A percentile compares a stretch with the other conserved stretches of the same genome.
These are phyloP conservation scores for Argynnis bischoffii DNA, from an alignment of 2,888 invertebrate species.

Conservation along the genomic window DNA sequence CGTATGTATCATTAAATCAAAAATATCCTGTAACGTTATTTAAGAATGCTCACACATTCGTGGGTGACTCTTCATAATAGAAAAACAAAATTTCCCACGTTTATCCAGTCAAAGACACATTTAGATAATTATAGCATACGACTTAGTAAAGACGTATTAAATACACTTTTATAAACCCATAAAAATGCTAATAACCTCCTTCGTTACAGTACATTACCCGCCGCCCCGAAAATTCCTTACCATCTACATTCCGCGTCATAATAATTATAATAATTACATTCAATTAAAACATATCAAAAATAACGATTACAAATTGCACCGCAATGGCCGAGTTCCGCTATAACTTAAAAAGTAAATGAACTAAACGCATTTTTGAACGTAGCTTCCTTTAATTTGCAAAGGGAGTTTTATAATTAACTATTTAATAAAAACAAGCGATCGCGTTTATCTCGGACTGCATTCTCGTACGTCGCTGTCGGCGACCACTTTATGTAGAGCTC, in stretches of 20 bases:
- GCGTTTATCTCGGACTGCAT: conserved; percentile 41
- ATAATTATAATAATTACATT: conserved; percentile 28
- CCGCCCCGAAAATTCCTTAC: neutral
- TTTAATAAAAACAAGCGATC: conserved; percentile 35
- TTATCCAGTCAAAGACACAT: neutral
- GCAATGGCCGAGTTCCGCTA: conserved; percentile 35
- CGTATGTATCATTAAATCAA: too few relatives aligned
- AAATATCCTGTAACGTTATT: too few relatives aligned
- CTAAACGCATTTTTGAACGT: conserved; percentile 34
- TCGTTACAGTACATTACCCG: neutral
- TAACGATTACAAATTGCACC: conserved; percentile 30
- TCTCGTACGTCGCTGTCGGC: conserved; percentile 34
- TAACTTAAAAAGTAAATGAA: conserved; percentile 31
- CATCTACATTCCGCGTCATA: neutral
- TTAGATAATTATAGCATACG: neutral
- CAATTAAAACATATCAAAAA: conserved; percentile 28
- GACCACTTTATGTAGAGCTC: conserved; percentile 28
- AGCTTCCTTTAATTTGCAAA: conserved; percentile 35
- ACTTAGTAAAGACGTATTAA: neutral
- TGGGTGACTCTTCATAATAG: too few relatives aligned
- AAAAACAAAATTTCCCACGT: too few relatives aligned
- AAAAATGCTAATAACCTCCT: conserved; percentile 1
- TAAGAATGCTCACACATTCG: too few relatives aligned
- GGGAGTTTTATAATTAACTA: conserved; percentile 39
- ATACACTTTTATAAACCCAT: neutral